Conservation (phyloP, 2,797 vertebrate species). For the Bryconaethiops microstoma region DNA sequence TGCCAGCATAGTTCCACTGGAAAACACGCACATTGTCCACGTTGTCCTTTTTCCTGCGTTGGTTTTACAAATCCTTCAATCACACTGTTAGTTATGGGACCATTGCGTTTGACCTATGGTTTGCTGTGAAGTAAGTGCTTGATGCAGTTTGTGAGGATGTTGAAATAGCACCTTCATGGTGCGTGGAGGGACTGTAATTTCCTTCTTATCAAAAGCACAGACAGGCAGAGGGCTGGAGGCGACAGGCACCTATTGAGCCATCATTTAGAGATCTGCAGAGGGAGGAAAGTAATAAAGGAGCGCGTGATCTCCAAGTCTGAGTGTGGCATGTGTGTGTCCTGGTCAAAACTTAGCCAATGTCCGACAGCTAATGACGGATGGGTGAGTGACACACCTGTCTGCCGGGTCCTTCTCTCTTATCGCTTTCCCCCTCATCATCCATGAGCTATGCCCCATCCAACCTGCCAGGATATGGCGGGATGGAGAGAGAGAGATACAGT, state of each 20-base stretch:
- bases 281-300: conserved; percentile 10
- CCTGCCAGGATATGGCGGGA: neutral
- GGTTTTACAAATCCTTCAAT: neutral
- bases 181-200: neutral
- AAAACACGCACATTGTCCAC: neutral
- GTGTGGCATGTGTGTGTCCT: neutral
- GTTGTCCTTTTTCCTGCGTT: neutral
- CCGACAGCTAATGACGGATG: conserved; percentile 4
- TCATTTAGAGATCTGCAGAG: conserved; percentile 4
- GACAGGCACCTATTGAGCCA: neutral
- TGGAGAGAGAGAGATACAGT: conserved; percentile 17
- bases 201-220: neutral
- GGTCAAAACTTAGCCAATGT: neutral
- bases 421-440: conserved; percentile 17
- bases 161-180: neutral
- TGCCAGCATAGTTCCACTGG: no score
- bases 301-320: conserved; percentile 2
- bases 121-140: neutral
- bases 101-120: neutral
- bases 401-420: neutral
- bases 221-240: conserved; percentile 2
- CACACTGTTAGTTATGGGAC: neutral
- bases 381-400: neutral
- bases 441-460: neutral
- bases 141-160: neutral